These are phyloP conservation scores for Drosophila chauvacae DNA, from an alignment of 1,140 invertebrate genomes.

Conservation along the genomic window DNA sequence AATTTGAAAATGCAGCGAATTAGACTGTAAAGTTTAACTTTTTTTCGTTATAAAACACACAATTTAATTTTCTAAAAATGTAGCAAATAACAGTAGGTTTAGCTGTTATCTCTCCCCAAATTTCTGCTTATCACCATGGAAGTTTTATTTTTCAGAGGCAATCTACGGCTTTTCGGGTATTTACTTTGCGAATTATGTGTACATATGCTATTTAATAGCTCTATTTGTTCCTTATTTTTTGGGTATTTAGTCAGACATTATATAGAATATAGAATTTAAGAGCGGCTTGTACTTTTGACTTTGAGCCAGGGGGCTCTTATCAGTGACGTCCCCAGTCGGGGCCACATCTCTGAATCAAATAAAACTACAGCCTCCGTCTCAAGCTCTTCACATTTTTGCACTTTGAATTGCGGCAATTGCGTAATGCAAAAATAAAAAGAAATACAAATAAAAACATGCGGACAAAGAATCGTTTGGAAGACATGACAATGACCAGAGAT, in stretches of 20 bases:
- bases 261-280: conserved; percentile 4
- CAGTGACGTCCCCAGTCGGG: conserved; percentile 63
- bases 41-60: not conserved
- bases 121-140: conserved; percentile 25
- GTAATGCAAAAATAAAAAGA: conserved; percentile 21
- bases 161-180: conserved; percentile 12
- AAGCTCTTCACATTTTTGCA: conserved; percentile 26
- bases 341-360: conserved; percentile 12
- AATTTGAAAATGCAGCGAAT: conserved; percentile 8
- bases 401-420: conserved; percentile 37
- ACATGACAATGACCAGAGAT: conserved; percentile 21
- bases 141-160: conserved; percentile 20
- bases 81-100: not conserved
- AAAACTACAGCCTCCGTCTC: not conserved
- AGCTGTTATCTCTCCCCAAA: not conserved
- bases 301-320: conserved; percentile 58
- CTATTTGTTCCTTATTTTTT: not conserved
- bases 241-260: conserved; percentile 5
- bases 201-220: not conserved
- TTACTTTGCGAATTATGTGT: conserved; percentile 1
- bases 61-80: not conserved
- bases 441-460: not conserved
- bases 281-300: conserved; percentile 64
- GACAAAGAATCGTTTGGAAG: conserved; percentile 35
- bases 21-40: not conserved